Conservation (phyloP, 2,113 vertebrate species). For the Pavo muticus region DNA sequence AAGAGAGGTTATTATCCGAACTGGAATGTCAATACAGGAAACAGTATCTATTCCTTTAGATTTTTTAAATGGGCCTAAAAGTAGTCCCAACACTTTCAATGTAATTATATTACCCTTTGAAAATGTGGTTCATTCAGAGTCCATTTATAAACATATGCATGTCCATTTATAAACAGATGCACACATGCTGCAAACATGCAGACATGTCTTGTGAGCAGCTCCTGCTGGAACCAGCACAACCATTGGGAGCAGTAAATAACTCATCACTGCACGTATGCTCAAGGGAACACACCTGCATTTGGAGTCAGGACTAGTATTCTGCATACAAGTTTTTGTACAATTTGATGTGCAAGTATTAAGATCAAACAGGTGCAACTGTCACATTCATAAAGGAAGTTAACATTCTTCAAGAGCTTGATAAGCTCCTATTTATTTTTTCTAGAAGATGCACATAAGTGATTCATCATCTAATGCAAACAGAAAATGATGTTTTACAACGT, state of each 20-base stretch:
- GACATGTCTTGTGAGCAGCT: not conserved
- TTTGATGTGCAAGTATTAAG: not conserved
- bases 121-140: not conserved
- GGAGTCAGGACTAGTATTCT: not conserved
- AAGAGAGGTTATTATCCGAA: not conserved
- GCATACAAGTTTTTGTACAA: not conserved
- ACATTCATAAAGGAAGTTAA: not conserved
- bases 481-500: not conserved
- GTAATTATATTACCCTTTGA: not conserved
- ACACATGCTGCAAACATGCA: not conserved
- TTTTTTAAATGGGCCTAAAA: not conserved
- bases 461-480: not conserved
- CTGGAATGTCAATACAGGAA: not conserved
- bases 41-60: not conserved
- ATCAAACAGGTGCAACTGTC: not conserved
- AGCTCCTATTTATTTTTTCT: not conserved
- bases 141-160: not conserved
- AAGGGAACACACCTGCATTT: accelerated
- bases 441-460: not conserved
- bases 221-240: accelerated
- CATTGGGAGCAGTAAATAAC: not conserved
- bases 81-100: not conserved
- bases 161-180: not conserved
- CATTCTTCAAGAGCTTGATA: not conserved
- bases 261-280: not conserved